phyloP scores from a whole-genome alignment of 2,797 vertebrate species.

The Sparidentex hasta region DNA sequence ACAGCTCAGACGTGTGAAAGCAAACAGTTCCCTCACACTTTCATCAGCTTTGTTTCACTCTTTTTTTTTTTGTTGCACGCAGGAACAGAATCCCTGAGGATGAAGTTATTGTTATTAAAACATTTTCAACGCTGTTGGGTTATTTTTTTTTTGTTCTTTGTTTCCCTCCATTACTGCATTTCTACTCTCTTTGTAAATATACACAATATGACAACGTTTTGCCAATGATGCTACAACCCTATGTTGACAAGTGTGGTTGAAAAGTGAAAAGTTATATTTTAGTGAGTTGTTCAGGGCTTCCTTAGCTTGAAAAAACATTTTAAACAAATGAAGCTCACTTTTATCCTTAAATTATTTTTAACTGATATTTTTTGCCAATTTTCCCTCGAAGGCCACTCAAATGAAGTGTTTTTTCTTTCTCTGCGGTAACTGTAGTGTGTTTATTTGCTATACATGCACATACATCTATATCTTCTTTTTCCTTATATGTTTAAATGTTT shows the following conservation, averaged over 20 bases:
- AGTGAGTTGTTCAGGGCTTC: not conserved
- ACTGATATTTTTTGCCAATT: not conserved
- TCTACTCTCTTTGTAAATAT: no score
- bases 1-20: not conserved
- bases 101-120: no score
- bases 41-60: not conserved
- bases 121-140: no score
- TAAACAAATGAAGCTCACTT: not conserved
- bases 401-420: no score
- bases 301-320: not conserved
- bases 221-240: no score
- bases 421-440: not conserved
- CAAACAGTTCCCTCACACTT: not conserved
- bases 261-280: not conserved
- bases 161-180: no score
- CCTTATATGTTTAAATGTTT: no score
- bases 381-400: not conserved
- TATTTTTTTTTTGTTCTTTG: no score
- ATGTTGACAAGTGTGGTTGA: not conserved
- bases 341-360: not conserved
- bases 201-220: no score
- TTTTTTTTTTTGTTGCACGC: not conserved
- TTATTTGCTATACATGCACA: not conserved
- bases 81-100: no score
- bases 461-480: no score